Evolutionary conservation across 2,113 vertebrate species (phyloP).

Genomic region (Leptocoma aspasia): DNA sequence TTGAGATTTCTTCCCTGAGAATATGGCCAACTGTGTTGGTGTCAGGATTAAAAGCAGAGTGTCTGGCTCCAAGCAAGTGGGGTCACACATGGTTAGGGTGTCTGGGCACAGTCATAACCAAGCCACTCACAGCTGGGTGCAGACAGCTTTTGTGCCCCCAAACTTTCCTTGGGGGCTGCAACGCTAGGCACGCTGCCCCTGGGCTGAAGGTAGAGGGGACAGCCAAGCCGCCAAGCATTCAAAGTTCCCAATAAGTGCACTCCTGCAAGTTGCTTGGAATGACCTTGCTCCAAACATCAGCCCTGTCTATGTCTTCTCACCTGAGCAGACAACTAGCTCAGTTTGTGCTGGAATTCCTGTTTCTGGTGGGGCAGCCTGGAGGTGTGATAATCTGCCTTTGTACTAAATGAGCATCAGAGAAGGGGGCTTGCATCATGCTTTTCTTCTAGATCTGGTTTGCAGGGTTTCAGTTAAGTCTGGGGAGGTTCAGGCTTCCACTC

Average conservation of each 20-base stretch:
- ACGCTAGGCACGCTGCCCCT: background rate
- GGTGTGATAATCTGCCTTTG: too few species aligned
- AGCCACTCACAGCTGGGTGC: rapidly evolving
- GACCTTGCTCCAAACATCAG: background rate
- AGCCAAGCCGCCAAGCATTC: rapidly evolving
- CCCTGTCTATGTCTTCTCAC: too few species aligned
- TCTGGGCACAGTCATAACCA: background rate
- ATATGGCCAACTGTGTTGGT: rapidly evolving
- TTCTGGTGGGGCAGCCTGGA: background rate
- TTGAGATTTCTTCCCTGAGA: background rate
- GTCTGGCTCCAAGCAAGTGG: background rate
- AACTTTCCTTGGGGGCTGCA: background rate
- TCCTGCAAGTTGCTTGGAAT: background rate
- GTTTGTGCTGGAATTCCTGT: background rate
- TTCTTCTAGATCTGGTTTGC: background rate
- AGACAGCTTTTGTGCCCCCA: background rate
- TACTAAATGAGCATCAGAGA: background rate
- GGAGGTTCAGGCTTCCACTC: background rate
- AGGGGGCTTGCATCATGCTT: background rate
- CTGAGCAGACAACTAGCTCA: background rate
- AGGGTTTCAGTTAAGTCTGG: background rate
- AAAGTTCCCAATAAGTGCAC: background rate
- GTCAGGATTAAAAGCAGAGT: background rate
- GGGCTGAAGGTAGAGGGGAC: background rate
- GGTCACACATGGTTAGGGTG: rapidly evolving